phyloP scores from a whole-genome alignment of 2,888 invertebrate species.

The Trichogramma evanescens region DNA sequence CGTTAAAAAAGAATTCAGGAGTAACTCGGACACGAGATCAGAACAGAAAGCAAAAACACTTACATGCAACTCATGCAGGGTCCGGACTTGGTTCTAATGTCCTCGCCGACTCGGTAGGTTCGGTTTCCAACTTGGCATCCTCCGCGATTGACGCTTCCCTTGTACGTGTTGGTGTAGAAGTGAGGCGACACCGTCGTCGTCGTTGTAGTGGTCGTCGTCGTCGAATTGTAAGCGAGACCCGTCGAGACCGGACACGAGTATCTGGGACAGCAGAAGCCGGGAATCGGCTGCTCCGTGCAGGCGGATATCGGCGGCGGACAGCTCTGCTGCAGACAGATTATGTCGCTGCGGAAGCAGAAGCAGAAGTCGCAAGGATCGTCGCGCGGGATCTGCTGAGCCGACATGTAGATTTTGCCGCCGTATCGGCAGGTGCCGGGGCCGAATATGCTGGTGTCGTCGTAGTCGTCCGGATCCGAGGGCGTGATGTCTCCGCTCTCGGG shows the following conservation, averaged over 20 bases:
- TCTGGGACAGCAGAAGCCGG: conserved; percentile 89
- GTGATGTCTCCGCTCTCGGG: conserved; percentile 52
- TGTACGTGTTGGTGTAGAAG: conserved; percentile 72
- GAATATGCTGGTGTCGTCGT: conserved; percentile 69
- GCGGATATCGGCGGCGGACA: conserved; percentile 90
- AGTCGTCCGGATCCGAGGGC: conserved; percentile 59
- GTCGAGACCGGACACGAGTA: conserved; percentile 89
- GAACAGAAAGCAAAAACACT: conserved; percentile 49
- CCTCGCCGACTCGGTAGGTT: conserved; percentile 79
- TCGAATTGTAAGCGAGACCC: conserved; percentile 73
- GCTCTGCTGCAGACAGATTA: conserved; percentile 89
- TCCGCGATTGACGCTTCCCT: conserved; percentile 64
- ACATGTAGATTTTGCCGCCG: conserved; percentile 86
- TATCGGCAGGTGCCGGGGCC: conserved; percentile 88
- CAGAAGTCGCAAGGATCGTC: conserved; percentile 95
- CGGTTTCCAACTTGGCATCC: conserved; percentile 83
- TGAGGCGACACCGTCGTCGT: conserved; percentile 79
- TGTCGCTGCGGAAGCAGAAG: conserved; percentile 93
- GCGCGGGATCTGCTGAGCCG: conserved; percentile 89
- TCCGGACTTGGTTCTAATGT: conserved; percentile 77
- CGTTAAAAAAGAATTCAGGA: neutral
- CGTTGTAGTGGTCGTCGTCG: conserved; percentile 82
- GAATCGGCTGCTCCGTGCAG: conserved; percentile 86
- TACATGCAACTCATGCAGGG: conserved; percentile 93
- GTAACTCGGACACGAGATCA: neutral